A percentile compares a stretch with the other conserved stretches of the same genome.
Evolutionary conservation across 2,888 invertebrate genomes (phyloP).

Genomic region (Hetaerina titia): DNA sequence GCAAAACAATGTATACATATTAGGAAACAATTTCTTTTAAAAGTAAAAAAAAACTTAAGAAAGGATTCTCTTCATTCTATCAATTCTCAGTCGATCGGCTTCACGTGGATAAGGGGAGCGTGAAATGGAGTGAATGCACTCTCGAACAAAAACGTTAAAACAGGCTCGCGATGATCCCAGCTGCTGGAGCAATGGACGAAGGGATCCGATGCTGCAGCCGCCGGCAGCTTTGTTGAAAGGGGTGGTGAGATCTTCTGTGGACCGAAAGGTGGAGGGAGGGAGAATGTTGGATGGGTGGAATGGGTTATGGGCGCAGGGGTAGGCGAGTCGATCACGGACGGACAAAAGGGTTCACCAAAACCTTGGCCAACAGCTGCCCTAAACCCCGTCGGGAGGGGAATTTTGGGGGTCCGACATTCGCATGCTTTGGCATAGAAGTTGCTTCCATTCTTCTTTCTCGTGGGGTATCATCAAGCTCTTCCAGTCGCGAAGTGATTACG

Average conservation of each 20-base stretch:
- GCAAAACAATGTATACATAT: no score
- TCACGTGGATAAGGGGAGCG: background rate
- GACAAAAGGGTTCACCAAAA: background rate
- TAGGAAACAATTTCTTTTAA: no score
- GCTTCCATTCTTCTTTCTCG: background rate
- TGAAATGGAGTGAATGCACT: background rate
- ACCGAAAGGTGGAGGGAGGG: background rate
- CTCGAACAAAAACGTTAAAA: background rate
- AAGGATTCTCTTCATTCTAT: no score
- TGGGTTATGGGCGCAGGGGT: background rate
- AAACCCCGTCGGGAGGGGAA: background rate
- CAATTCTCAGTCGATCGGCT: background rate
- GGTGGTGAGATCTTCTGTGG: background rate
- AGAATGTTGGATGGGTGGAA: background rate
- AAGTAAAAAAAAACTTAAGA: no score
- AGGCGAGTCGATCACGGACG: background rate
- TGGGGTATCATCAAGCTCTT: background rate
- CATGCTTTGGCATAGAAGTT: background rate
- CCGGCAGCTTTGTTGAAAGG: background rate
- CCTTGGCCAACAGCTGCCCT: background rate
- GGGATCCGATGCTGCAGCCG: background rate
- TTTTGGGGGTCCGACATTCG: slow-evolving; percentile 8
- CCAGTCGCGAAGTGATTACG: background rate
- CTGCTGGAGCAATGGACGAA: slow-evolving; percentile 12
- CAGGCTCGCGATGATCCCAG: background rate